These are phyloP conservation scores for Tonatia bakeri DNA, from an alignment of 2,113 vertebrate genomes.

Conservation along the genomic window DNA sequence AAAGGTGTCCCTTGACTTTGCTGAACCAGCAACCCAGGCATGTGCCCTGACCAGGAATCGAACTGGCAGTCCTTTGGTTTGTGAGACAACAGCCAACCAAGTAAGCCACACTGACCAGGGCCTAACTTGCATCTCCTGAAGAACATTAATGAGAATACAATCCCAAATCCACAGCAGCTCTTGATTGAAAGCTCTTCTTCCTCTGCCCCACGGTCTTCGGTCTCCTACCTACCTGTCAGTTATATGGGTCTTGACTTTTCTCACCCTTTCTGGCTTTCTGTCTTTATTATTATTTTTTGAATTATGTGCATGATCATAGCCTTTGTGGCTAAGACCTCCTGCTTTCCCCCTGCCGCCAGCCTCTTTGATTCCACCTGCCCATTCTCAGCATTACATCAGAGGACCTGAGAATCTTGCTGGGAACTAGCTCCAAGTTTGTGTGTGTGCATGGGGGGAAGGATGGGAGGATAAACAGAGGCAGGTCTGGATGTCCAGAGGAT, in stretches of 20 bases:
- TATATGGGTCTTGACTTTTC: neutral
- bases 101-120: too few relatives aligned
- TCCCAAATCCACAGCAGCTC: neutral
- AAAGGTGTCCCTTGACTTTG: too few relatives aligned
- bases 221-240: neutral
- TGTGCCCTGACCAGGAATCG: too few relatives aligned
- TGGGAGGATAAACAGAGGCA: neutral
- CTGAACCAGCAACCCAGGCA: too few relatives aligned
- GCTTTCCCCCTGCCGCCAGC: neutral
- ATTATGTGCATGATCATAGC: neutral
- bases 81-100: too few relatives aligned
- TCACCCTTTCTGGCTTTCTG: neutral
- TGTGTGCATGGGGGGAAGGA: neutral
- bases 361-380: neutral
- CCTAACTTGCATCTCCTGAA: neutral
- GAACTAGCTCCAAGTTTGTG: neutral
- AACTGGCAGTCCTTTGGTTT: too few relatives aligned
- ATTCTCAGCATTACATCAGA: neutral
- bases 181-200: neutral
- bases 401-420: neutral
- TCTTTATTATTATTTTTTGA: neutral
- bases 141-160: neutral
- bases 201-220: accelerated
- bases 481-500: neutral
- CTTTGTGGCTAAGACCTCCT: neutral